These are phyloP conservation scores for Chlorodrepanis virens DNA, from an alignment of 2,113 vertebrate species.

Conservation along the genomic window DNA sequence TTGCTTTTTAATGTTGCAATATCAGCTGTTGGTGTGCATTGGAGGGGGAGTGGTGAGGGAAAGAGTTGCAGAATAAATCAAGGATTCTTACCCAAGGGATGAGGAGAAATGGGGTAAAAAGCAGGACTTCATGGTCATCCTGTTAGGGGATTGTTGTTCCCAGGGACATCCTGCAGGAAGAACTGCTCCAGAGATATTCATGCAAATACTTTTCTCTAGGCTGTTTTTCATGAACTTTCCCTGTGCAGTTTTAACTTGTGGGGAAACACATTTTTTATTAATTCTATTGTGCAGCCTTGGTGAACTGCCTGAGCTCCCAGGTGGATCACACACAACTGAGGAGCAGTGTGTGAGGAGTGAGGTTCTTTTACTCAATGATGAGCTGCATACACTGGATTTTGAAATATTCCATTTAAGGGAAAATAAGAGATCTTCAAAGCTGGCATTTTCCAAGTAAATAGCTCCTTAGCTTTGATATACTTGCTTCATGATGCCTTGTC, in stretches of 20 bases:
- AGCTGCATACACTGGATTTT: constrained; percentile 29
- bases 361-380: constrained; percentile 12
- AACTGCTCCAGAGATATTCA: not conserved
- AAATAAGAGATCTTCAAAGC: constrained; percentile 20
- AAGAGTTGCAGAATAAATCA: not conserved
- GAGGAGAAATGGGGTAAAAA: not conserved
- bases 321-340: not conserved
- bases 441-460: constrained; percentile 52
- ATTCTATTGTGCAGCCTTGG: not conserved
- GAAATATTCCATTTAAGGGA: constrained; percentile 15
- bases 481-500: constrained; percentile 31
- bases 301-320: not conserved
- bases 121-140: not conserved
- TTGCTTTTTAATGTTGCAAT: not conserved
- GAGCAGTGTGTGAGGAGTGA: not conserved
- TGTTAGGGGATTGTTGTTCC: not conserved
- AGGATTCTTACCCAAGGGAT: not conserved
- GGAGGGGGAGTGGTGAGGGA: not conserved
- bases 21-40: not conserved
- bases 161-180: not conserved
- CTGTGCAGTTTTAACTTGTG: not conserved
- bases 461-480: constrained; percentile 54
- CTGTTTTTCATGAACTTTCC: not conserved
- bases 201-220: not conserved
- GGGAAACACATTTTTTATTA: not conserved